These are phyloP conservation scores for Brachyptera risi DNA, from an alignment of 2,888 invertebrate species.

Conservation along the genomic window DNA sequence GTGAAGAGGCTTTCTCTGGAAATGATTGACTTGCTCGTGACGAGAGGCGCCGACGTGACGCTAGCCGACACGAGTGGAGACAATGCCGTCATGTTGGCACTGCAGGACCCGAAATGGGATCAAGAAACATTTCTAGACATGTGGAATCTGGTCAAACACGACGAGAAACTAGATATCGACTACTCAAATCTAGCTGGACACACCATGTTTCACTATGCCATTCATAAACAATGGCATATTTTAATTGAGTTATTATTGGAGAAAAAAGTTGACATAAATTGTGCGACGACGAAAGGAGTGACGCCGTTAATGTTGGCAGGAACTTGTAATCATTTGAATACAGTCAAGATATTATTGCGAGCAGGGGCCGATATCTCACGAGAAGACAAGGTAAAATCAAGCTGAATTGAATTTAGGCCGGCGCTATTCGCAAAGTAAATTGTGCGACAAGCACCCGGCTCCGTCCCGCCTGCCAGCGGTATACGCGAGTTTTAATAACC, in stretches of 20 bases:
- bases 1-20: slow-evolving; percentile 43
- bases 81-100: slow-evolving; percentile 42
- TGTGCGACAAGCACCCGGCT: too few species aligned
- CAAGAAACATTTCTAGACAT: slow-evolving; percentile 43
- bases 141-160: slow-evolving; percentile 41
- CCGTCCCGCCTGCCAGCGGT: too few species aligned
- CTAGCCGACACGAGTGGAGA: slow-evolving; percentile 42
- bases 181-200: slow-evolving; percentile 43
- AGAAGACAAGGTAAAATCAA: slow-evolving; percentile 38
- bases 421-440: too few species aligned
- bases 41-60: slow-evolving; percentile 43
- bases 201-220: slow-evolving; percentile 44
- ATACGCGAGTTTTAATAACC: too few species aligned
- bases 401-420: too few species aligned
- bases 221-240: slow-evolving; percentile 43
- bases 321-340: slow-evolving; percentile 40
- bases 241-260: slow-evolving; percentile 40
- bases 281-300: slow-evolving; percentile 40
- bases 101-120: slow-evolving; percentile 44
- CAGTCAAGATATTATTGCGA: slow-evolving; percentile 40
- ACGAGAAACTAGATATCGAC: slow-evolving; percentile 40
- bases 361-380: slow-evolving; percentile 40
- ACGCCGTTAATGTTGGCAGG: slow-evolving; percentile 46
- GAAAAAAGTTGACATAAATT: slow-evolving; percentile 39
- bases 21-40: slow-evolving; percentile 42